Conservation (phyloP, 2,797 vertebrate species). For the Spondyliosoma cantharus region DNA sequence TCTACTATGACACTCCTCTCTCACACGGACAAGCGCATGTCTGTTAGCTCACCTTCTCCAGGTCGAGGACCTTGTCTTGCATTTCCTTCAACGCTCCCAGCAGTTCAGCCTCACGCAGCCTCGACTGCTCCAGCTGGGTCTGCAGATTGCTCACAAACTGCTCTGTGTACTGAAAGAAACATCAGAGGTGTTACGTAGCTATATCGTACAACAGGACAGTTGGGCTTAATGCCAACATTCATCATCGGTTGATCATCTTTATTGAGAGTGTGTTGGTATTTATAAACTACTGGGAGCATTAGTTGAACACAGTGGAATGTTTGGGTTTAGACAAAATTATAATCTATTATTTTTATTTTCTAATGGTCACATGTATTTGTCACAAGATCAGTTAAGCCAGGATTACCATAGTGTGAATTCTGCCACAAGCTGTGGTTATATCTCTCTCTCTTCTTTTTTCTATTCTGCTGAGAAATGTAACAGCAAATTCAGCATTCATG, state of each 20-base stretch:
- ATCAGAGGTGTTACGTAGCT: constrained; percentile 1
- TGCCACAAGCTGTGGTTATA: neutral
- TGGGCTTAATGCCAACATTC: neutral
- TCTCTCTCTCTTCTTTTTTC: constrained; percentile 9
- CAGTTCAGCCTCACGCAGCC: constrained; percentile 89
- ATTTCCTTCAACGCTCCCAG: constrained; percentile 93
- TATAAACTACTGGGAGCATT: neutral
- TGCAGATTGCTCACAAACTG: constrained; percentile 90
- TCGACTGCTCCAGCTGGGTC: constrained; percentile 91
- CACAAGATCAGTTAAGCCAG: neutral
- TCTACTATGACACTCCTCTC: constrained; percentile 27
- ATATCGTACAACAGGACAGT: neutral
- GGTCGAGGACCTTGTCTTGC: constrained; percentile 96
- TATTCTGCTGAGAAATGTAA: constrained; percentile 2
- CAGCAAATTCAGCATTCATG: neutral
- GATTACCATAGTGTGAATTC: constrained; percentile 28
- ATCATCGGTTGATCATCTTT: constrained; percentile 1
- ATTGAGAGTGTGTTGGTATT: neutral
- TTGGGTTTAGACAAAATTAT: neutral
- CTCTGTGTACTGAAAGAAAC: constrained; percentile 85
- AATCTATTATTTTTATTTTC: neutral
- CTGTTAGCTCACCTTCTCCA: constrained; percentile 89
- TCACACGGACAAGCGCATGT: neutral
- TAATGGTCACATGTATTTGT: neutral
- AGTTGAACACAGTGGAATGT: neutral